A percentile compares a stretch with the other conserved stretches of the same genome.
These are phyloP conservation scores for Brachirus orientalis DNA, from an alignment of 2,113 vertebrate species.

Conservation along the genomic window DNA sequence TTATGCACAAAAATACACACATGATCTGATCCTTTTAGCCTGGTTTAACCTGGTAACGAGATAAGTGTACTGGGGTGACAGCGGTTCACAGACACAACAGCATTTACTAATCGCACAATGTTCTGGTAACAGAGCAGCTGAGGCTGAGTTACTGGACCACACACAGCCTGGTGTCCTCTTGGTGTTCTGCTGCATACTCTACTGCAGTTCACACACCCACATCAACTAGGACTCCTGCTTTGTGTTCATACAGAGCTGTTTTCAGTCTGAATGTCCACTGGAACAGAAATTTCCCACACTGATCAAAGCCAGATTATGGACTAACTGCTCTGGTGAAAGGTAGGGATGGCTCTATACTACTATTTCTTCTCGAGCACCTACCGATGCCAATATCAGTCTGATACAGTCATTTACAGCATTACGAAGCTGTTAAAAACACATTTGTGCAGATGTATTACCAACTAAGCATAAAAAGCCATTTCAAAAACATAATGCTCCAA, in stretches of 20 bases:
- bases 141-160: slow-evolving; percentile 27
- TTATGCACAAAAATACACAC: background rate
- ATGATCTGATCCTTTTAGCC: background rate
- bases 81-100: slow-evolving; percentile 22
- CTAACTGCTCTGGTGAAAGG: no score
- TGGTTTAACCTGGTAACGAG: slow-evolving; percentile 2
- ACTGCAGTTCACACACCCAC: background rate
- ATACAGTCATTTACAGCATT: no score
- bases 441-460: no score
- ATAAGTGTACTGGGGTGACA: background rate
- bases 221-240: background rate
- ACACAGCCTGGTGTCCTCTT: slow-evolving; percentile 22
- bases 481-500: no score
- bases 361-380: no score
- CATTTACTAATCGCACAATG: slow-evolving; percentile 22
- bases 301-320: no score
- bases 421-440: no score
- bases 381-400: no score
- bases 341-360: no score
- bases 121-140: slow-evolving; percentile 31
- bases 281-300: background rate
- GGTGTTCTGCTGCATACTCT: background rate
- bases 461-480: no score
- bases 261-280: background rate
- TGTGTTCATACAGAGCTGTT: background rate